Evolutionary conservation across 1,140 invertebrate genomes (phyloP).

Genomic region (Drosophila bocki): DNA sequence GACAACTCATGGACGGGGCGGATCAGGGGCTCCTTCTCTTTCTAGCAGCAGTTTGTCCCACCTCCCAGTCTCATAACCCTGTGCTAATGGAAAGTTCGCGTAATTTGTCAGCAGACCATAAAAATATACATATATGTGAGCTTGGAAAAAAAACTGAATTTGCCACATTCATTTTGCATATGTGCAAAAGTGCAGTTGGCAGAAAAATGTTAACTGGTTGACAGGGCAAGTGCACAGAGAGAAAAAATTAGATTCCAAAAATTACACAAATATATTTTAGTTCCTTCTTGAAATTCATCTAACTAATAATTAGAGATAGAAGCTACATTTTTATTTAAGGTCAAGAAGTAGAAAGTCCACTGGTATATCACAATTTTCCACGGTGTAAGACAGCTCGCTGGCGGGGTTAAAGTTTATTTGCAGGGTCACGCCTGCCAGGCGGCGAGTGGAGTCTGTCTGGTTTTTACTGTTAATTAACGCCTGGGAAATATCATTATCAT

Average conservation of each 20-base stretch:
- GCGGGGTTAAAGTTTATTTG: conserved; percentile 70
- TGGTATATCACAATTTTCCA: background rate
- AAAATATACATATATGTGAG: conserved; percentile 53
- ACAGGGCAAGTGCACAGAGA: conserved; percentile 7
- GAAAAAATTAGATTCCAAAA: background rate
- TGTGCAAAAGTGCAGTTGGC: conserved; percentile 58
- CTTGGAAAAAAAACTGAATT: conserved; percentile 32
- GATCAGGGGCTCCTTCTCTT: background rate
- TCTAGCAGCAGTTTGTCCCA: conserved; percentile 21
- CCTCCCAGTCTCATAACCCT: conserved; percentile 3
- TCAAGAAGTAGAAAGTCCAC: background rate
- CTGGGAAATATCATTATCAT: conserved; percentile 39
- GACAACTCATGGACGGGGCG: conserved; percentile 37
- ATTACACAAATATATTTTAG: too few relatives aligned
- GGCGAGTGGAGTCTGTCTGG: conserved; percentile 24
- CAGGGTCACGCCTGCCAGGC: conserved; percentile 49
- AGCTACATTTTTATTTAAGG: background rate
- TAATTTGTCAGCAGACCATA: conserved; percentile 81
- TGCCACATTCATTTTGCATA: conserved; percentile 38
- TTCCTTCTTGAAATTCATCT: background rate
- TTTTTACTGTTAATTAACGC: conserved; percentile 64
- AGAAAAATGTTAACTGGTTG: conserved; percentile 74
- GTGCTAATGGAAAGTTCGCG: conserved; percentile 75
- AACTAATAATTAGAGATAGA: background rate
- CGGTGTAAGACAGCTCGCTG: conserved; percentile 30